Percentiles rank a stretch among this genome's conserved stretches.
Conservation (phyloP, 2,797 vertebrate species). For the Phyllotis vaccarum region DNA sequence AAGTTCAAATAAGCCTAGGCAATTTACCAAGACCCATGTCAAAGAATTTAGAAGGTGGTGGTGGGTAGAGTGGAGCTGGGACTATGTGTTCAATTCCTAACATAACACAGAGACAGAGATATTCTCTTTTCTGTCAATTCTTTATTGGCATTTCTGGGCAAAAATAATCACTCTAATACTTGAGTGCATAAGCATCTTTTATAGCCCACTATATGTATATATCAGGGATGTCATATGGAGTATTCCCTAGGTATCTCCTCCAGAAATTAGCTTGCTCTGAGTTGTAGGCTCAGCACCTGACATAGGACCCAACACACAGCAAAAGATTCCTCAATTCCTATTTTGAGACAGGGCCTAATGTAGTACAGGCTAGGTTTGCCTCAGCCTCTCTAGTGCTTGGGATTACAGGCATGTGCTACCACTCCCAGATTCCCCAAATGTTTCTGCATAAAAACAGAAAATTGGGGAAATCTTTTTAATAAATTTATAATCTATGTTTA, state of each 20-base stretch:
- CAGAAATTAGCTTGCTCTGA: conserved; percentile 21
- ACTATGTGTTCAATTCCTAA: background rate
- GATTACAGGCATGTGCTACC: background rate
- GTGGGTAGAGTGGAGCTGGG: too few relatives aligned
- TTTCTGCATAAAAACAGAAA: conserved; percentile 50
- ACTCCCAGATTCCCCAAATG: background rate
- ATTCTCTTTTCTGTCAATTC: conserved; percentile 55
- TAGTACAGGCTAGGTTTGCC: background rate
- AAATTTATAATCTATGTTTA: background rate
- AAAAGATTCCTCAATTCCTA: background rate
- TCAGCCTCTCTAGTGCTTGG: background rate
- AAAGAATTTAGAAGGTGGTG: background rate
- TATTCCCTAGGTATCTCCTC: conserved; percentile 1
- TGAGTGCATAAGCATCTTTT: background rate
- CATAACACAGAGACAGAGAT: background rate
- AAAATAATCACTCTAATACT: conserved; percentile 23
- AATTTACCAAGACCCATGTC: background rate
- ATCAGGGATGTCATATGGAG: background rate
- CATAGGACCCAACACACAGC: conserved; percentile 3
- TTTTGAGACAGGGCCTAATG: background rate
- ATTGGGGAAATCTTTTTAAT: conserved; percentile 17
- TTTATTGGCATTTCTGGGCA: conserved; percentile 35
- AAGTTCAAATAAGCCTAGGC: background rate
- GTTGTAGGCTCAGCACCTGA: conserved; percentile 9
- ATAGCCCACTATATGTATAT: background rate